These are phyloP conservation scores for Autographa gamma DNA, from an alignment of 2,888 invertebrate genomes.

Conservation along the genomic window DNA sequence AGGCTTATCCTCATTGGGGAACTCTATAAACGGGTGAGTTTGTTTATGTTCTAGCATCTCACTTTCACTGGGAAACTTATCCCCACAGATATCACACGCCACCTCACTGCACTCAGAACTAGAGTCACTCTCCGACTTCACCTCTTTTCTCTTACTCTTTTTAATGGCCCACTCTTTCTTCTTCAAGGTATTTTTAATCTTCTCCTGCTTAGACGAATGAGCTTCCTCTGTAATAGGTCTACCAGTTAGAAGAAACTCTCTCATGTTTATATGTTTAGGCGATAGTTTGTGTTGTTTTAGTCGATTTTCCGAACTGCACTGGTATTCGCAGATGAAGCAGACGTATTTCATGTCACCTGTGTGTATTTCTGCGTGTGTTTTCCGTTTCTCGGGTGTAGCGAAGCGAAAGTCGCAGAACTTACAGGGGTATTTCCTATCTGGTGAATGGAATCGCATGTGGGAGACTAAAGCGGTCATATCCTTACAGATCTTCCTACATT, in stretches of 20 bases:
- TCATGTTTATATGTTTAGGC: constrained; percentile 81
- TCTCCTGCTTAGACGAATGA: constrained; percentile 67
- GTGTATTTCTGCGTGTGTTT: constrained; percentile 79
- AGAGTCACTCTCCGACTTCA: constrained; percentile 49
- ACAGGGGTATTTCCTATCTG: constrained; percentile 81
- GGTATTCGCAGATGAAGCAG: constrained; percentile 85
- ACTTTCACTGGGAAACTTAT: constrained; percentile 74
- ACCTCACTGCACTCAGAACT: constrained; percentile 52
- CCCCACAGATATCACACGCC: constrained; percentile 83
- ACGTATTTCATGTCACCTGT: constrained; percentile 86
- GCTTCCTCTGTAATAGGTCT: constrained; percentile 71
- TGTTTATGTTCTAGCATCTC: constrained; percentile 83
- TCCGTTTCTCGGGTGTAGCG: constrained; percentile 80
- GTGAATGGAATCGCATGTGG: constrained; percentile 82
- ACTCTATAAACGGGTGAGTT: constrained; percentile 85
- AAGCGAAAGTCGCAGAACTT: constrained; percentile 85
- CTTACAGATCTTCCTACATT: constrained; percentile 83
- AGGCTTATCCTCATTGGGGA: constrained; percentile 84
- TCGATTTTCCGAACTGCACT: constrained; percentile 82
- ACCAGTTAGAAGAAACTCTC: constrained; percentile 78
- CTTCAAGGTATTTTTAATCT: constrained; percentile 53
- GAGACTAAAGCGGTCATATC: constrained; percentile 79
- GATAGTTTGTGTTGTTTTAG: constrained; percentile 80
- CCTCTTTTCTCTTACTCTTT: constrained; percentile 67
- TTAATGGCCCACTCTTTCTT: constrained; percentile 69